phyloP scores from a whole-genome alignment of 2,797 vertebrate genomes.

The Sorex maritimensis region DNA sequence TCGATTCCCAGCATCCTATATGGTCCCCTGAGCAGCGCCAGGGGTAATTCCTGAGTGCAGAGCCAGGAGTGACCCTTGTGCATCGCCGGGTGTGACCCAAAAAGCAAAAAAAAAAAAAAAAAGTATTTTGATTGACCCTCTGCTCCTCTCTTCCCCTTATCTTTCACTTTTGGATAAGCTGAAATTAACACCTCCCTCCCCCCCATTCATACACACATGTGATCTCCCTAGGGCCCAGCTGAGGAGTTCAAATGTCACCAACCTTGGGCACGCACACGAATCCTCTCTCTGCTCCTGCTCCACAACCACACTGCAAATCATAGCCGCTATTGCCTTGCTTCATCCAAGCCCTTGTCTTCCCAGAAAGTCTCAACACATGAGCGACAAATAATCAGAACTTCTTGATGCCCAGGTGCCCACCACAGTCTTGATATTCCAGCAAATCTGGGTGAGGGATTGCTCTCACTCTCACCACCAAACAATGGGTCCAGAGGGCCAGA shows the following conservation, averaged over 20 bases:
- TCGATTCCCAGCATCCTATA: too few relatives aligned
- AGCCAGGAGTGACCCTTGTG: too few relatives aligned
- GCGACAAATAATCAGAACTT: background rate
- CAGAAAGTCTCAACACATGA: background rate
- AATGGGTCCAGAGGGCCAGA: background rate
- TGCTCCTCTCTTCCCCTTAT: background rate
- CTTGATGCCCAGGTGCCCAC: background rate
- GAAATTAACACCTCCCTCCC: background rate
- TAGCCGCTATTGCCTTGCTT: background rate
- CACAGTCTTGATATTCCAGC: background rate
- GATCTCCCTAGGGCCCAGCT: background rate
- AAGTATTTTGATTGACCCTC: background rate
- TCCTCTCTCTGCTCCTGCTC: background rate
- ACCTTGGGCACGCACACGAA: background rate
- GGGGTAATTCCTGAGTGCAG: too few relatives aligned
- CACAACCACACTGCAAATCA: background rate
- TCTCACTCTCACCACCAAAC: background rate
- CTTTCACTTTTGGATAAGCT: background rate
- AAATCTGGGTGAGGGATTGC: background rate
- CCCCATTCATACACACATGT: too few relatives aligned
- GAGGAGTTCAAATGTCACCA: slow-evolving; percentile 1
- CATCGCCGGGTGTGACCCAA: too few relatives aligned
- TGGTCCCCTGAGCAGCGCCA: too few relatives aligned
- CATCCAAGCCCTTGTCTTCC: background rate
- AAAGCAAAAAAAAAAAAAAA: too few relatives aligned